Percentiles rank a stretch among this genome's conserved stretches.
Evolutionary conservation across 2,113 vertebrate species (phyloP).

Genomic region (Daphoenositta chrysoptera): DNA sequence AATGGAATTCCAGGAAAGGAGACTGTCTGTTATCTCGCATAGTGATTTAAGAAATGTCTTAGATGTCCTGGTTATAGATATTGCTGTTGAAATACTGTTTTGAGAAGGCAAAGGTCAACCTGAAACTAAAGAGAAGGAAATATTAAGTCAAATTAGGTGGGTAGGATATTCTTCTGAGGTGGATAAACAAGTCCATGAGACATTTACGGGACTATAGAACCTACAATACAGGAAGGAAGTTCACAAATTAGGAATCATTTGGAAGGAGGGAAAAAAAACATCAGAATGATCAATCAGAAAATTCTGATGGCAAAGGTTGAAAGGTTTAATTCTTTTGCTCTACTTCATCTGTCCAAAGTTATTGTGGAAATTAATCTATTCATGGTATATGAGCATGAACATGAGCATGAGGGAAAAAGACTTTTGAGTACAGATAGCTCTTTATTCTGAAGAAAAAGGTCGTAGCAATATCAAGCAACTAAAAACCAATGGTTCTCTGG

Average conservation of each 20-base stretch:
- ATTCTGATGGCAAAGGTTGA: neutral
- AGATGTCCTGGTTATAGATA: neutral
- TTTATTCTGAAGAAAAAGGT: neutral
- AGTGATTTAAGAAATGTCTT: neutral
- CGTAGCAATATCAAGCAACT: neutral
- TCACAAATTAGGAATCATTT: neutral
- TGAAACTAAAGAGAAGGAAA: neutral
- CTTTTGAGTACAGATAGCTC: neutral
- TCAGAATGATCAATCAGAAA: neutral
- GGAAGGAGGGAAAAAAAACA: accelerated
- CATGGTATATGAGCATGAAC: neutral
- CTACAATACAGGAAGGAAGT: neutral
- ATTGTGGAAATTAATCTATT: neutral
- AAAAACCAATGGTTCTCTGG: neutral
- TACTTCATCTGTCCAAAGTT: neutral
- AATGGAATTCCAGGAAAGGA: neutral
- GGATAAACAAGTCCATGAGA: neutral
- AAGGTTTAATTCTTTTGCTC: neutral
- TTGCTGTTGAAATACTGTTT: neutral
- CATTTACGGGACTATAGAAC: neutral
- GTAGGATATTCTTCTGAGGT: neutral
- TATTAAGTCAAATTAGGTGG: neutral
- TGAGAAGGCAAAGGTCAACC: neutral
- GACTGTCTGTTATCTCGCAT: neutral
- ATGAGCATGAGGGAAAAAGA: neutral